Evolutionary conservation across 2,113 vertebrate species (phyloP), one percentile per base, ranked within the genome.

Genomic region (Spermophilus dauricus): DNA sequence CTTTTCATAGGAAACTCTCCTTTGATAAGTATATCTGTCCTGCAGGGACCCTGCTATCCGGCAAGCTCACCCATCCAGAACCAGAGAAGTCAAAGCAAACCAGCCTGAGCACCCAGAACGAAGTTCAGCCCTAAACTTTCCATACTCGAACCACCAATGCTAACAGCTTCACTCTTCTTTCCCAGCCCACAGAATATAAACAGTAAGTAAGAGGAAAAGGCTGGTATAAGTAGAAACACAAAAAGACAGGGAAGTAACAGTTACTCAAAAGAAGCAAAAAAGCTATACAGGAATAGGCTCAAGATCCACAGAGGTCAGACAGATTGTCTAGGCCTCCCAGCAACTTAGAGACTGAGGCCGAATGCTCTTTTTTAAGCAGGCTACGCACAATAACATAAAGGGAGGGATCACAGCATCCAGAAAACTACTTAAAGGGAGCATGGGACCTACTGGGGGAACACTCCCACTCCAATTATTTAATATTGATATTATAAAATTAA

Each of bases 351-450:
- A 14, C 91, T 80, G 80, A 75, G 82, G 14, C 8, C 67, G 81
- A 28, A 58, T 30, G 10, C 63, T 69, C 39, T 45, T 61, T 34
- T 63, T 11, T 75, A 0, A 53, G 39, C 6, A 37, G 4, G 34
- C 10, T 73, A 53, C 51, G 12, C 14, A 18, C 30, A 63, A 61
- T 13, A 10, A 7, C 14, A 11, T 2, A 8, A 58, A 39, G n/a
- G n/a, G 26, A 0, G 3, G 3, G 16, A 34, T 89, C 92, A 39
- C 1, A 84, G 82, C 3, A 63, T 76, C 69, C 30, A 90, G 11
- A 89, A 78, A 28, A 67, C 58, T 75, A 56, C 28, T 93, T 91
- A 88, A 81, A 89, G 61, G 56, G 80, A 93, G 37, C 67, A 88
- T 8, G 8, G 8, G 39, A 72, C 24, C 32, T 70, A 53, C 12